These are phyloP conservation scores for Cyanistes caeruleus DNA, from an alignment of 2,113 vertebrate genomes.

Conservation along the genomic window DNA sequence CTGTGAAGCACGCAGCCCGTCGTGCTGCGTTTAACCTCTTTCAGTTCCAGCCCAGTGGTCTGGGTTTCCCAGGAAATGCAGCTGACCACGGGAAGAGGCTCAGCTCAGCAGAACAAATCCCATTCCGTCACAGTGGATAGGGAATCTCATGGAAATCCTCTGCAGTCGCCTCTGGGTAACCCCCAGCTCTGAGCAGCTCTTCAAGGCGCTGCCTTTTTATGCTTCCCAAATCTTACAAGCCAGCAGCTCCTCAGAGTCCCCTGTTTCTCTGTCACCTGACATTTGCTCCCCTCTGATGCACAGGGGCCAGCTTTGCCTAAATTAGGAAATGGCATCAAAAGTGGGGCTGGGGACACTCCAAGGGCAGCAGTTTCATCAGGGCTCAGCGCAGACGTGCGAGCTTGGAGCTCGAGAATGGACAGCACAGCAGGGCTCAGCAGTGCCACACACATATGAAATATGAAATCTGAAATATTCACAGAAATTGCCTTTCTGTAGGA, in stretches of 20 bases:
- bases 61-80: neutral
- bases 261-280: neutral
- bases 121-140: neutral
- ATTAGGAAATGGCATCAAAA: neutral
- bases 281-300: neutral
- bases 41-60: neutral
- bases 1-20: neutral
- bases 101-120: conserved; percentile 17
- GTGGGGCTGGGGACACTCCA: rapidly evolving
- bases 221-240: neutral
- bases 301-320: neutral
- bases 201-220: neutral
- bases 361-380: neutral
- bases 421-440: neutral
- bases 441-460: neutral
- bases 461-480: neutral
- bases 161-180: neutral
- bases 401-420: rapidly evolving
- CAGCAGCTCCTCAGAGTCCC: neutral
- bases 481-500: neutral
- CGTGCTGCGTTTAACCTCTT: neutral
- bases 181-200: neutral
- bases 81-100: neutral
- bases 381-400: rapidly evolving
- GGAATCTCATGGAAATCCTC: neutral